Evolutionary conservation across 2,113 vertebrate genomes (phyloP), one percentile per base, ranked within the genome.

Genomic region (Pavo muticus): DNA sequence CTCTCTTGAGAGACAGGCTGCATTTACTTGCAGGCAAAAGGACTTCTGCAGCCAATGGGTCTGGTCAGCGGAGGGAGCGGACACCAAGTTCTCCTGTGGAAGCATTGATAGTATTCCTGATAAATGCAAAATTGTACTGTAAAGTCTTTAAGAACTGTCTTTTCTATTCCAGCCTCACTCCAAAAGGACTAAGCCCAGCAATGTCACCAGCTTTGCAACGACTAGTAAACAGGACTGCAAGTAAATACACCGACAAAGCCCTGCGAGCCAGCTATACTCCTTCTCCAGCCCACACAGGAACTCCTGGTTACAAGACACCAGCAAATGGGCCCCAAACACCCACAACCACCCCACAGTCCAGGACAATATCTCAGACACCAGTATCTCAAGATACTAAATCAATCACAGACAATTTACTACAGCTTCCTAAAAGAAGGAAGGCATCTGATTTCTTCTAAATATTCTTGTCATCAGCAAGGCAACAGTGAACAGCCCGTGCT

Each of bases 231-330:
- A 98, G 98, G 92, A 99, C 99, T 4, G 98, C 99, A 7, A 99
- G 98, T 97, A 99, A 99, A 97, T 99, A 99, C 76, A 99, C 99
- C 0, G 99, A 99, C 96, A 99, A 99, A 95, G 99, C 99, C 3
- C 97, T 99, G 54, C 97, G 99, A 68, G 99, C 99, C 71, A 99
- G 99, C 97, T 99, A 99, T 78, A 99, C 99, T 9, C 99, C 99
- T 0, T 99, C 99, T 8, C 99, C 99, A 14, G 98, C 98, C 15
- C 99, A 98, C 90, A 92, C 97, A 9, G 89, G 92, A 50, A 67
- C 90, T 1, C 96, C 97, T 4, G 95, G 96, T 52, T 98, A 98
- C 92, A 99, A 99, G 97, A 98, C 98, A 27, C 99, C 99, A 0
- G 96, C 98, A 9, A 97, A 95, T 4, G 98, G 98, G 21, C 93